Conservation (phyloP, 1,140 invertebrate genomes). For the Drosophila tropicalis region DNA sequence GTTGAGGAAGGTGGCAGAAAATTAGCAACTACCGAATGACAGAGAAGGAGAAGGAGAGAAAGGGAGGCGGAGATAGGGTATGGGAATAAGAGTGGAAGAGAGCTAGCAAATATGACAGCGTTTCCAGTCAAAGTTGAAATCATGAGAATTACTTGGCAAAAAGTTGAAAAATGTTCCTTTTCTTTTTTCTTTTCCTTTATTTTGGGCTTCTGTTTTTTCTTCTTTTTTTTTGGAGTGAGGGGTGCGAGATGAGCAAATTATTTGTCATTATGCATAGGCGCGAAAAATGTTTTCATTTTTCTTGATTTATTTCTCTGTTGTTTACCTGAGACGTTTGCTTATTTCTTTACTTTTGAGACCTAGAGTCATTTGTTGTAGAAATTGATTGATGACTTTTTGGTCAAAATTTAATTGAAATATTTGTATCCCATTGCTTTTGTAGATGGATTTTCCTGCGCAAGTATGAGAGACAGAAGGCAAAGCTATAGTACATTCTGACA, state of each 20-base stretch:
- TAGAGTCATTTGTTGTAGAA: conserved; percentile 43
- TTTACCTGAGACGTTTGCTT: conserved; percentile 34
- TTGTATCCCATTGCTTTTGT: neutral
- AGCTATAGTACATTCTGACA: neutral
- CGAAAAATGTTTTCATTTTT: conserved; percentile 44
- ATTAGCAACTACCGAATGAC: conserved; percentile 39
- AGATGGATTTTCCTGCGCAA: neutral
- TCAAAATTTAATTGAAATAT: conserved; percentile 7
- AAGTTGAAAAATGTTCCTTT: conserved; percentile 33
- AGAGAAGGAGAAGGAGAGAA: neutral
- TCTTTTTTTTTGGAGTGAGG: conserved; percentile 24
- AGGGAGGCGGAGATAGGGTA: neutral
- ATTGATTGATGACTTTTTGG: conserved; percentile 47
- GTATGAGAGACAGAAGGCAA: too few species aligned
- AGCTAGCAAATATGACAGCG: conserved; percentile 41
- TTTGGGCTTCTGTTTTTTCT: conserved; percentile 26
- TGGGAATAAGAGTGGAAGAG: conserved; percentile 10
- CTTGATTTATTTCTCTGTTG: conserved; percentile 45
- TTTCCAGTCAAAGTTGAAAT: conserved; percentile 58
- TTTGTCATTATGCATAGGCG: conserved; percentile 56
- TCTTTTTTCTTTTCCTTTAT: conserved; percentile 22
- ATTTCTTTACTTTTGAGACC: neutral
- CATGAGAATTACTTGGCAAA: conserved; percentile 65
- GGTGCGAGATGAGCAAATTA: conserved; percentile 52
- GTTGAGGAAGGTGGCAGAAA: conserved; percentile 42